A percentile compares a stretch with the other conserved stretches of the same genome.
Evolutionary conservation across 2,113 vertebrate species (phyloP).

Genomic region (Craseonycteris thonglongyai): DNA sequence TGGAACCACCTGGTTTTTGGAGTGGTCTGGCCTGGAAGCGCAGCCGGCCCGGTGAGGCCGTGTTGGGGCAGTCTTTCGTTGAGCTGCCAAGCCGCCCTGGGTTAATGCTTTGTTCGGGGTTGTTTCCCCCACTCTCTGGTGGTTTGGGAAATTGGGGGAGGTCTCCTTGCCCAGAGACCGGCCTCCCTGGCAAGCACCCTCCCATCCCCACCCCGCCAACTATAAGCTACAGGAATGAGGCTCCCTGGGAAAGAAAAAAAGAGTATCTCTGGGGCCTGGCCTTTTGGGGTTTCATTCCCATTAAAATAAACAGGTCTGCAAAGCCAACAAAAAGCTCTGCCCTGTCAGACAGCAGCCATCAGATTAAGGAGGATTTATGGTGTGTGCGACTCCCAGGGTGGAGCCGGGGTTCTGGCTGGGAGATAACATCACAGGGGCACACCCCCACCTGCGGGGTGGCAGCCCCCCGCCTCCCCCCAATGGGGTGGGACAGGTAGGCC

Average conservation of each 20-base stretch:
- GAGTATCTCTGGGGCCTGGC: slow-evolving; percentile 28
- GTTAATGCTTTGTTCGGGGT: not conserved
- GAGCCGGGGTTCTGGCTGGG: slow-evolving; percentile 64
- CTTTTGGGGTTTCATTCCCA: slow-evolving; percentile 68
- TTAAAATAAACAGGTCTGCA: slow-evolving; percentile 76
- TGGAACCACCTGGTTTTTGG: not conserved
- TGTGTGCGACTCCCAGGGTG: slow-evolving; percentile 72
- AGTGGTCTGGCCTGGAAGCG: not conserved
- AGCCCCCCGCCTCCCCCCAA: not conserved
- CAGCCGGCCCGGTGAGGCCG: not conserved
- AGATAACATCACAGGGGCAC: slow-evolving; percentile 75
- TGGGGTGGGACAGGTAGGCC: not conserved
- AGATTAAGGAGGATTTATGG: slow-evolving; percentile 73
- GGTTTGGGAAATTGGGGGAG: not conserved
- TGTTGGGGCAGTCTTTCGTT: not conserved
- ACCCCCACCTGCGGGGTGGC: slow-evolving; percentile 4
- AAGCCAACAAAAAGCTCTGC: slow-evolving; percentile 69
- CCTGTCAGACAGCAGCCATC: slow-evolving; percentile 73
- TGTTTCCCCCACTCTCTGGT: not conserved
- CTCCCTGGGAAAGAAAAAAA: slow-evolving; percentile 30
- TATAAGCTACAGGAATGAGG: not conserved
- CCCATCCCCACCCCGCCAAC: not conserved
- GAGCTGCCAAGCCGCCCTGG: not conserved
- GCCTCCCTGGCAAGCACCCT: not conserved
- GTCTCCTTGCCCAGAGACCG: not conserved